Base-by-base conservation (phyloP, 37 sponge, comb jelly and placozoan species). In the Hormiphora californensis region DNA sequence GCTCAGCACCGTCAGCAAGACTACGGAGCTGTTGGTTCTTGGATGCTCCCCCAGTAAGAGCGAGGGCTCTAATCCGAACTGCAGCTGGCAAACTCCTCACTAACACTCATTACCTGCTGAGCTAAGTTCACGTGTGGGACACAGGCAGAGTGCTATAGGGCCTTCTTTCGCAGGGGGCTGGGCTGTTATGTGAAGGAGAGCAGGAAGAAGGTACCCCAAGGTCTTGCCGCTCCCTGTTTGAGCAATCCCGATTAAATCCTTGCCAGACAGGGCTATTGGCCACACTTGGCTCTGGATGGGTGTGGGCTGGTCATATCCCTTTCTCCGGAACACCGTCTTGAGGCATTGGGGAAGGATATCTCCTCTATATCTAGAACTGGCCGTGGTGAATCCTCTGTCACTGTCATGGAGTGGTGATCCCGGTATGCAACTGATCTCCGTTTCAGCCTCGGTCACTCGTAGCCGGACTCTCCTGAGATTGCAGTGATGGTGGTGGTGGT, bases 161-260 rank as follows among this genome's bases (percentile, higher is more conserved):
- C 81, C 81, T 28, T 22, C 81, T 4, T 87, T 54, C 0, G 93
- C 54, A 31, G 73, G 87, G 21, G 98, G 95, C 54, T 97, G 98
- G 36, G 92, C 67, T n/a, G 28, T 86, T 19, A 93, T 88, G 55
- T 97, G 98, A 32, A 94, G 86, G 1, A 97, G 89, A 17, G 89
- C 92, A 5, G 98, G 98, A 22, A 97, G 88, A 9, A 93, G 51
- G 46, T 43, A 73, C 0, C 92, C 98, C 27, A 97, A 78, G 0
- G 98, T 97, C 61, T 97, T 97, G 21, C 98, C 98, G 22, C 95
- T 94, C 0, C 98, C 98, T 63, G 98, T 97, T 87, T 97, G 95
- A 28, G 98, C 98, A 39, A 97, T 92, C 4, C 95, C 98, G 0
- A 97, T 95, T 59, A 97, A 68, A 86, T 97, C 95, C 25, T 91